These are phyloP conservation scores for Drosophila nigromelanica DNA, from an alignment of 1,140 invertebrate species.

Conservation along the genomic window DNA sequence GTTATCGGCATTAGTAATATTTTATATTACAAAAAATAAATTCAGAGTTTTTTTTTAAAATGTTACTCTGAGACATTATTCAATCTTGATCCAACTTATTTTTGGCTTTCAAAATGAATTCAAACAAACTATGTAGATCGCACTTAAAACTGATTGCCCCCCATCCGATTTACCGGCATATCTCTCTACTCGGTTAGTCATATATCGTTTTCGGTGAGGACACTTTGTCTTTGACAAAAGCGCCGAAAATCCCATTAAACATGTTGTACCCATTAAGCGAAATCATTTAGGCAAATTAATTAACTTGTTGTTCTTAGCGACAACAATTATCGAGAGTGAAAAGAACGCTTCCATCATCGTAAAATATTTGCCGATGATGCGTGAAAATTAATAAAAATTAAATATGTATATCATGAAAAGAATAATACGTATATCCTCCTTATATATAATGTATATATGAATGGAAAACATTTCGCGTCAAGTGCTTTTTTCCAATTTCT, in stretches of 20 bases:
- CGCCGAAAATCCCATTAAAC: slow-evolving; percentile 72
- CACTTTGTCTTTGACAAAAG: slow-evolving; percentile 59
- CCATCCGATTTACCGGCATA: too few species aligned
- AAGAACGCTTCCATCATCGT: slow-evolving; percentile 80
- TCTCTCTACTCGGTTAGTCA: not conserved
- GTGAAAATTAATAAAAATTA: slow-evolving; percentile 80
- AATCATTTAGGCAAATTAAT: slow-evolving; percentile 79
- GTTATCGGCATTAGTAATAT: too few species aligned
- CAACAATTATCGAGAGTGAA: slow-evolving; percentile 77
- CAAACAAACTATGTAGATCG: too few species aligned
- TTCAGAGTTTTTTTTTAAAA: too few species aligned
- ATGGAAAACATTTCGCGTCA: slow-evolving; percentile 35
- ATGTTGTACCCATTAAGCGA: slow-evolving; percentile 79
- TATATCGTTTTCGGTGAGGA: not conserved
- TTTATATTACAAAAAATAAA: too few species aligned
- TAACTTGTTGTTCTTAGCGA: slow-evolving; percentile 79
- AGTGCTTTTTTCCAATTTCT: slow-evolving; percentile 9
- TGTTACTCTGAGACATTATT: too few species aligned
- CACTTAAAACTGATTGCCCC: too few species aligned
- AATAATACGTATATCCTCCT: slow-evolving; percentile 9
- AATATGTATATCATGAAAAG: slow-evolving; percentile 44
- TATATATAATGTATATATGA: slow-evolving; percentile 19
- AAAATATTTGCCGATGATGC: slow-evolving; percentile 78
- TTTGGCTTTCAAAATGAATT: too few species aligned
- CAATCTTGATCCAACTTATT: too few species aligned